Percentiles rank a stretch among this genome's conserved stretches.
These are phyloP conservation scores for Flexamia atlantica DNA, from an alignment of 2,888 invertebrate genomes.

Conservation along the genomic window DNA sequence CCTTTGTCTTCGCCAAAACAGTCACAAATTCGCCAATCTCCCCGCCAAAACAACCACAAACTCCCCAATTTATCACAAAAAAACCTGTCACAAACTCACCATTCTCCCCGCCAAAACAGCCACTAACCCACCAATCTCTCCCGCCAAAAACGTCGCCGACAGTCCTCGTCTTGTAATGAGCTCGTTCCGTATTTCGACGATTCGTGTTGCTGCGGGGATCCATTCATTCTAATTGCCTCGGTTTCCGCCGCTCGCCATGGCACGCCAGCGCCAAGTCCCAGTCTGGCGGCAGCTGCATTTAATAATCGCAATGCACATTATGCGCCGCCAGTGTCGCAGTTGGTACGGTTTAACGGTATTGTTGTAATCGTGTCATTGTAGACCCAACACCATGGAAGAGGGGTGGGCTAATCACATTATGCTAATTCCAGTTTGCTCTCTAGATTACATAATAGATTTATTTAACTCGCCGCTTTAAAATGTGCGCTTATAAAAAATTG, in stretches of 20 bases:
- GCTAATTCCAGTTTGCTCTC: background rate
- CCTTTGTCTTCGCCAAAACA: background rate
- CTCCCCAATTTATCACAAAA: too few relatives aligned
- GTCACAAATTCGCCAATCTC: background rate
- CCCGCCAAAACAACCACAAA: too few relatives aligned
- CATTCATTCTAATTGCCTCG: background rate
- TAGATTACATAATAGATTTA: background rate
- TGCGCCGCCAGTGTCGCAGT: background rate
- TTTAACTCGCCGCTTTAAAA: background rate
- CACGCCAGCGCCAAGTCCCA: background rate
- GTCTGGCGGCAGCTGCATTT: constrained; percentile 4
- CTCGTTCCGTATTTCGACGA: too few relatives aligned
- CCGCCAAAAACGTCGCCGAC: too few relatives aligned
- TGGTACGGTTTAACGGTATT: background rate
- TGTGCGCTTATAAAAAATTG: too few relatives aligned
- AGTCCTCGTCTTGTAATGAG: too few relatives aligned
- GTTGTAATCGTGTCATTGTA: background rate
- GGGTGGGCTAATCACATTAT: background rate
- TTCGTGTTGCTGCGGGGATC: too few relatives aligned
- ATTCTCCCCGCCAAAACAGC: too few relatives aligned
- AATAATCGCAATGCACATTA: constrained; percentile 12
- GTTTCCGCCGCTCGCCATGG: background rate
- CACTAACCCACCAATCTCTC: too few relatives aligned
- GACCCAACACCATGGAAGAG: background rate
- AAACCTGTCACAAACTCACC: too few relatives aligned